Conservation (phyloP, 2,113 vertebrate genomes). For the Daboia siamensis region DNA sequence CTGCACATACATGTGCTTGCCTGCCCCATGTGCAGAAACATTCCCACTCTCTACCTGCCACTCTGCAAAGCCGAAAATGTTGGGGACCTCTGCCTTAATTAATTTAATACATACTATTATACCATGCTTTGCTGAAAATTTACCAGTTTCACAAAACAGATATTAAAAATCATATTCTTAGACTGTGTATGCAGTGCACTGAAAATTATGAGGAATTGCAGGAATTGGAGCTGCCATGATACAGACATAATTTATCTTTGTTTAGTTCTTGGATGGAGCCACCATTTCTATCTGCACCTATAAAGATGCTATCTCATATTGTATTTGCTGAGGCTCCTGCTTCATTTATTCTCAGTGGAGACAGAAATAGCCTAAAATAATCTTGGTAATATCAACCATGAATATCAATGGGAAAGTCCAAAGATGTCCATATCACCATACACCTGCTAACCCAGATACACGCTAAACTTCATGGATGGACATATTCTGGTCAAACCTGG, state of each 20-base stretch:
- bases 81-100: background rate
- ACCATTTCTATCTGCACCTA: background rate
- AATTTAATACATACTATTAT: background rate
- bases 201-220: background rate
- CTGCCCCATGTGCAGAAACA: too few species aligned
- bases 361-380: background rate
- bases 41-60: too few species aligned
- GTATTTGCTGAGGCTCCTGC: background rate
- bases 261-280: background rate
- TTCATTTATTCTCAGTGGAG: background rate
- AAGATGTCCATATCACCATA: background rate
- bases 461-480: background rate
- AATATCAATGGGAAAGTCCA: background rate
- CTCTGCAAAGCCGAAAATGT: too few species aligned
- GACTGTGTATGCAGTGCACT: background rate
- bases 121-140: background rate
- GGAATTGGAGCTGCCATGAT: background rate
- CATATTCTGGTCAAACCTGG: background rate
- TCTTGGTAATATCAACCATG: background rate
- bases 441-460: background rate
- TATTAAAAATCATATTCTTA: background rate
- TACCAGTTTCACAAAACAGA: background rate
- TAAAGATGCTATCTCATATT: background rate
- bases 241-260: background rate
- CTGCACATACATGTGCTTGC: too few species aligned